phyloP scores from a whole-genome alignment of 2,797 vertebrate species.

The Brachyrhaphis roseni region DNA sequence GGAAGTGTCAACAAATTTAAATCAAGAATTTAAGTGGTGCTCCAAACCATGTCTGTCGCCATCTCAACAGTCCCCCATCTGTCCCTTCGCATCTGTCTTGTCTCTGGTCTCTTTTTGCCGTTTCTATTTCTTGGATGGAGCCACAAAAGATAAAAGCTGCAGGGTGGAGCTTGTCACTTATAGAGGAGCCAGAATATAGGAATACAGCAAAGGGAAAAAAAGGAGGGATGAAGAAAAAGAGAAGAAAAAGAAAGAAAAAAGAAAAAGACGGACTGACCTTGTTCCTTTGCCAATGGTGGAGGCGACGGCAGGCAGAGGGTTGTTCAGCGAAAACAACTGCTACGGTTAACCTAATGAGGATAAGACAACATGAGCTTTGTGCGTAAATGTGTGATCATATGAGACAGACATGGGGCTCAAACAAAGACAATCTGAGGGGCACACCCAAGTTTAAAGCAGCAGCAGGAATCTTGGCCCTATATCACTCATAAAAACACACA shows the following conservation, averaged over 20 bases:
- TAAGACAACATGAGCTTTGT: conserved; percentile 65
- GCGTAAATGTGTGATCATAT: conserved; percentile 44
- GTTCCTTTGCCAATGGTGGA: conserved; percentile 72
- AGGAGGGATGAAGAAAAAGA: conserved; percentile 45
- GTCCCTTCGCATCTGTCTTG: conserved; percentile 66
- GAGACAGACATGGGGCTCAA: conserved; percentile 37
- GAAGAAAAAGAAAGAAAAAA: conserved; percentile 50
- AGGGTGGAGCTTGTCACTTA: conserved; percentile 74
- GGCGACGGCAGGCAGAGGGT: conserved; percentile 41
- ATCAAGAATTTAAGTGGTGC: conserved; percentile 53
- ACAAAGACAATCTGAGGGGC: conserved; percentile 43
- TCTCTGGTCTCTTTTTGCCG: conserved; percentile 45
- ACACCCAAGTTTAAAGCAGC: conserved; percentile 60
- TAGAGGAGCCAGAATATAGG: conserved; percentile 63
- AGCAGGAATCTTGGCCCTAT: conserved; percentile 30
- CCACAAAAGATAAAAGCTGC: conserved; percentile 74
- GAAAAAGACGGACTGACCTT: conserved; percentile 78
- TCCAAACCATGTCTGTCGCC: conserved; percentile 57
- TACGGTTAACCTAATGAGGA: conserved; percentile 56
- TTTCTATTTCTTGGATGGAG: conserved; percentile 58
- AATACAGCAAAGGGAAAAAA: conserved; percentile 27
- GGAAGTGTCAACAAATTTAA: conserved; percentile 48
- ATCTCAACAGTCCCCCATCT: conserved; percentile 67
- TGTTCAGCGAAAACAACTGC: conserved; percentile 58
- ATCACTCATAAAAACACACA: conserved; percentile 35